Evolutionary conservation across 2,113 vertebrate genomes (phyloP).

Genomic region (Craseonycteris thonglongyai): DNA sequence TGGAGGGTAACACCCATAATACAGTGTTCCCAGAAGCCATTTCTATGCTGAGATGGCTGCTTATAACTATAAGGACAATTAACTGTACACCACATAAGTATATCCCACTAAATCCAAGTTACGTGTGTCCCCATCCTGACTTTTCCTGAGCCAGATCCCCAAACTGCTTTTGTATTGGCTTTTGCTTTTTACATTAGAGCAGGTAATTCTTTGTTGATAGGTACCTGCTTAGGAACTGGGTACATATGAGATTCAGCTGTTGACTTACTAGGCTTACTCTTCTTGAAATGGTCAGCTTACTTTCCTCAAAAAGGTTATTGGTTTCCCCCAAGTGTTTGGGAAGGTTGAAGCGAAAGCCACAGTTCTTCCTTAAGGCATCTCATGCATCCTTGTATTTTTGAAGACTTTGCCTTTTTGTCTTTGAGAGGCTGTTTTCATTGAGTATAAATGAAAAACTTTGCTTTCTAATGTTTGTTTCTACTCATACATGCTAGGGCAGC

Average conservation of each 20-base stretch:
- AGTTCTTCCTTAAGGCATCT: background rate
- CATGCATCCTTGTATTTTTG: background rate
- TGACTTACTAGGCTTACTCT: background rate
- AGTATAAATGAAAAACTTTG: background rate
- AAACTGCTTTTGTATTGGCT: background rate
- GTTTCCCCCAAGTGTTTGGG: background rate
- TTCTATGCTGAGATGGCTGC: background rate
- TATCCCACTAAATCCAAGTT: background rate
- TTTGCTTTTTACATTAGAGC: background rate
- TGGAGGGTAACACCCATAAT: background rate
- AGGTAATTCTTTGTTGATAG: background rate
- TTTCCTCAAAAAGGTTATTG: background rate
- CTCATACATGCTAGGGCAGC: background rate
- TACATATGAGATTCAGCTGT: background rate
- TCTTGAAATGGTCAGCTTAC: background rate
- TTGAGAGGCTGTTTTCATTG: background rate
- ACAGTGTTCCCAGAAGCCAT: background rate
- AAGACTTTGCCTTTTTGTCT: background rate
- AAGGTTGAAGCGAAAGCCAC: background rate
- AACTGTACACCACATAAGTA: background rate
- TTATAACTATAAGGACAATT: background rate
- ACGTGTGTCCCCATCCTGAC: background rate
- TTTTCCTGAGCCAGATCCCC: background rate
- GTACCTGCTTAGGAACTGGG: background rate
- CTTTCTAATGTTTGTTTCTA: background rate